Percentiles rank a stretch among this genome's conserved stretches.
These are phyloP conservation scores for Enoplosus armatus DNA, from an alignment of 2,797 vertebrate genomes.

Conservation along the genomic window DNA sequence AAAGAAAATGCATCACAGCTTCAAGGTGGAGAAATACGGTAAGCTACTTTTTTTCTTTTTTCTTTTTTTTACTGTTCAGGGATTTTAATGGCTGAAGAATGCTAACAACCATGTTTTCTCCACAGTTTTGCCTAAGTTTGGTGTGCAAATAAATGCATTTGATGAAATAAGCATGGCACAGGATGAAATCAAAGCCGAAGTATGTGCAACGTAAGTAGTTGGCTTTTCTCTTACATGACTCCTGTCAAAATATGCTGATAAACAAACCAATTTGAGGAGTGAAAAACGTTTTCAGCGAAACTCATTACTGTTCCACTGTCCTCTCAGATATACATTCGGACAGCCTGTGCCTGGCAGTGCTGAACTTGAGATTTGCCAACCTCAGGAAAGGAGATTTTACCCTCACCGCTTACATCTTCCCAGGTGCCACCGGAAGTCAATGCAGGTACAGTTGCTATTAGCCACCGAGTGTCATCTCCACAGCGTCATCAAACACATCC, in stretches of 20 bases:
- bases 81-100: not conserved
- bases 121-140: slow-evolving; percentile 72
- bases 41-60: no score
- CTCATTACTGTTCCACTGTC: not conserved
- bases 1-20: slow-evolving; percentile 28
- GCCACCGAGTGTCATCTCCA: not conserved
- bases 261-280: not conserved
- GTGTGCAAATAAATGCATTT: slow-evolving; percentile 20
- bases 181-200: slow-evolving; percentile 28
- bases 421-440: slow-evolving; percentile 23
- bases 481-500: not conserved
- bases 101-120: not conserved
- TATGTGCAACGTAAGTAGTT: slow-evolving; percentile 61
- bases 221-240: not conserved
- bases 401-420: not conserved
- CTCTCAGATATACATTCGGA: slow-evolving; percentile 64
- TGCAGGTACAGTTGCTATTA: slow-evolving; percentile 38
- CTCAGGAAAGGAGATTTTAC: no score
- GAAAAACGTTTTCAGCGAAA: not conserved
- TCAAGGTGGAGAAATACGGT: slow-evolving; percentile 83
- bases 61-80: no score
- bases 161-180: slow-evolving; percentile 42
- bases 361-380: slow-evolving; percentile 32
- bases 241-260: not conserved
- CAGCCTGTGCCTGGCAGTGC: slow-evolving; percentile 61